Evolutionary conservation across 2,113 vertebrate species (phyloP).

Genomic region (Oxyruncus cristatus): DNA sequence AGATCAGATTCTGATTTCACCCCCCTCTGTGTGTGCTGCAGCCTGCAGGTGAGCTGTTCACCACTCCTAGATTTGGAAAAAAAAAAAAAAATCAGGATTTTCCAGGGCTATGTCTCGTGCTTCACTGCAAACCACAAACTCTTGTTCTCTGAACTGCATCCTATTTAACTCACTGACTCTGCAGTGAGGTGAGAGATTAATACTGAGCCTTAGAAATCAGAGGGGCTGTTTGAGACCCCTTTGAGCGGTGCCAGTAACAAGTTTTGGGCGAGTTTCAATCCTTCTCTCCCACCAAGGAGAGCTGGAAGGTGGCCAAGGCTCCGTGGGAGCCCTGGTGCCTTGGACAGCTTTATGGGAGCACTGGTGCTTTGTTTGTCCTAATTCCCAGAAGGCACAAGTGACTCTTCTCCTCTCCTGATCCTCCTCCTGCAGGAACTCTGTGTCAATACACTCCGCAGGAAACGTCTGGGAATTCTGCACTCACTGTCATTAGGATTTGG

Average conservation of each 20-base stretch:
- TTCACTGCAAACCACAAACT: background rate
- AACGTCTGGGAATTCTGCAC: background rate
- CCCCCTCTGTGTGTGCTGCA: accelerated
- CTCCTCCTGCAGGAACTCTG: background rate
- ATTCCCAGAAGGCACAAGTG: background rate
- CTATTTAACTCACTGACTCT: background rate
- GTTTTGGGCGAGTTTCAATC: background rate
- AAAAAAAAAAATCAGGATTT: background rate
- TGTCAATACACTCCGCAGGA: background rate
- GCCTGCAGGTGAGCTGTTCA: background rate
- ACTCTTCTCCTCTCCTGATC: background rate
- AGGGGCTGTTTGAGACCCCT: background rate
- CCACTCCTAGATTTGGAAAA: background rate
- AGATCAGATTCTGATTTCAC: background rate
- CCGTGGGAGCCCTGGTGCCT: background rate
- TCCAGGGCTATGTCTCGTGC: background rate
- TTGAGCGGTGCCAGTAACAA: background rate
- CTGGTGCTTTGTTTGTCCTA: background rate
- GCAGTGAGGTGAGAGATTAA: background rate
- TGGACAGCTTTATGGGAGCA: background rate
- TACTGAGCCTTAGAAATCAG: background rate
- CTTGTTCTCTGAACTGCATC: accelerated
- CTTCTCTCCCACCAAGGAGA: background rate
- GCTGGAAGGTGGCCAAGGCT: background rate
- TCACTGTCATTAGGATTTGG: background rate